Evolutionary conservation across 92 coral and sea anemone species (phyloP), one percentile per base, ranked within the genome.

Genomic region (Galaxea fascicularis): DNA sequence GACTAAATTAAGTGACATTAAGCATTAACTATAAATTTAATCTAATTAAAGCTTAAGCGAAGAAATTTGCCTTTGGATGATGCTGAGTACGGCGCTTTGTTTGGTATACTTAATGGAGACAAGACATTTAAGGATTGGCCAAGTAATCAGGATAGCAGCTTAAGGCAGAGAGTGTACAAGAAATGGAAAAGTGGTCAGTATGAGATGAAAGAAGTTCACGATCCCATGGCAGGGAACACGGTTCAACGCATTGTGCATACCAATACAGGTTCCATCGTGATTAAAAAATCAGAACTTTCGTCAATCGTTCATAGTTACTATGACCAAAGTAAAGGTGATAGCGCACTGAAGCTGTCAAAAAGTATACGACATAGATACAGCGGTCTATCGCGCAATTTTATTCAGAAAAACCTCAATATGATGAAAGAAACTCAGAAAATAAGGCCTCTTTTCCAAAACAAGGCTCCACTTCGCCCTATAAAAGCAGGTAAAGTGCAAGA

Each of bases 131-230:
- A 77, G 65, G 82, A 77, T 18, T 77, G 82, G 82, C 68, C 82
- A 20, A 77, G 57, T 13, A 77, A 14, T 20, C 58, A 77, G 26
- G 54, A 77, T 20, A 77, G 51, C 15, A 21, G 28, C 10, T 57
- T 77, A 31, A 60, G 82, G 45, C 82, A 77, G 65, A 60, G 82
- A 27, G 82, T 77, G 46, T 77, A 77, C 52, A 77, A 57, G 66
- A 77, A 56, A 63, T 28, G 63, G 24, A 77, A 58, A 31, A 77
- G 82, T 44, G 71, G 70, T 26, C 71, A 77, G 30, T 77, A 77
- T 67, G 13, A 60, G 82, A 9, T 78, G 53, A 10, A 35, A 4
- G 83, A 78, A 28, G 83, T 78, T 25, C 71, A 78, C 30, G 72
- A 78, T 26, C 83, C 83, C 24, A 30, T 78, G 83, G 68, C 7